Base-by-base conservation (phyloP, 2,888 invertebrate species). In the Agrenia bidenticulata region DNA sequence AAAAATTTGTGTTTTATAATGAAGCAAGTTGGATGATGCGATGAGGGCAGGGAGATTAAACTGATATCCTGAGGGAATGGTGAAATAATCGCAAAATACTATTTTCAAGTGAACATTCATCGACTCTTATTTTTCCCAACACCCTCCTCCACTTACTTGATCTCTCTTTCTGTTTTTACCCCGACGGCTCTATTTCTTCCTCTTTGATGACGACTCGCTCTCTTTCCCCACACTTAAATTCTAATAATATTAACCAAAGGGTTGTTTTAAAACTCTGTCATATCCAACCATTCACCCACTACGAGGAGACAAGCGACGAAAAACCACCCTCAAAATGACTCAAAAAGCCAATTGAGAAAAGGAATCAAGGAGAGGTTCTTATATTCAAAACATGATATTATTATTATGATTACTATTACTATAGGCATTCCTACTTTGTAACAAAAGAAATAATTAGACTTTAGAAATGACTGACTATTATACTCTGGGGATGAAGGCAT, bases 11-110 rank as follows among this genome's bases (percentile, higher is more conserved):
- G 2, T 13, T 49, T 61, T 68, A 67, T 72, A 69, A 69, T 67
- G 67, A 72, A 69, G 61, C 54, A 60, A 62, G 62, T 57, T 62
- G 72, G 72, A 72, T 72, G 67, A 72, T 72, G 67, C 72, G 69
- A 72, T 69, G 65, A 72, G 69, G 65, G 69, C 67, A 66, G 62
- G 65, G 49, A 75, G 75, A 75, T 75, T 75, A 75, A 73, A 75
- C 73, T 74, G 70, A 68, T 73, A 70, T 74, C 75, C 75, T 72
- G 69, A 72, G 73, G 75, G 73, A 73, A 75, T 70, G 72, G 72
- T 73, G 73, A 73, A 75, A 75, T 73, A 74, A 75, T 74, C 75
- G 73, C 75, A 74, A 75, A 73, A 74, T 73, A 72, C 71, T 73
- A 75, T 68, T 62, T 65, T 60, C 32, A 61, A 61, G 50, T 27